phyloP scores from a whole-genome alignment of 2,113 vertebrate genomes.

The Connochaetes taurinus region DNA sequence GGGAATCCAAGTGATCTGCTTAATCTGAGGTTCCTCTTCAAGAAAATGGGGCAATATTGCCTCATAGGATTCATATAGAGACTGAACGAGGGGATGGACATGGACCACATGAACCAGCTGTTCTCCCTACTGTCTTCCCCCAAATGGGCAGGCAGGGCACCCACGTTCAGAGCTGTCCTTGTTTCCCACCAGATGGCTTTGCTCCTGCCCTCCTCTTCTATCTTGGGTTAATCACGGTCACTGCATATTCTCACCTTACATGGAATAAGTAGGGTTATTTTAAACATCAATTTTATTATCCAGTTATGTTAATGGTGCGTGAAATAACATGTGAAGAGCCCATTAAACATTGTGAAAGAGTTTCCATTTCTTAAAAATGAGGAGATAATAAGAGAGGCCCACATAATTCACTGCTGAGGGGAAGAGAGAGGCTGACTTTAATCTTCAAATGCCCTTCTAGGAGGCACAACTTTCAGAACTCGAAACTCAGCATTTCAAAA shows the following conservation, averaged over 20 bases:
- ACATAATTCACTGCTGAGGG: conserved; percentile 35
- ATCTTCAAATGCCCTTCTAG: conserved; percentile 45
- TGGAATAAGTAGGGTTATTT: conserved; percentile 47
- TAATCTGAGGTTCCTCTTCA: neutral
- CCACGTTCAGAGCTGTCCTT: neutral
- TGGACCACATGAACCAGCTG: neutral
- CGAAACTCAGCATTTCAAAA: neutral
- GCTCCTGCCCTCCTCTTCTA: neutral
- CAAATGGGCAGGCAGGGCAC: neutral
- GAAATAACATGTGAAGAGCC: conserved; percentile 69
- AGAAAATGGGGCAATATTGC: neutral
- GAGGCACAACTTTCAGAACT: neutral
- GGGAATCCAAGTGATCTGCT: neutral
- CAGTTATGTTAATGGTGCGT: conserved; percentile 61
- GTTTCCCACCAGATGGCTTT: neutral
- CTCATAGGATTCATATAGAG: neutral
- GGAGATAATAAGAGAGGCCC: conserved; percentile 39
- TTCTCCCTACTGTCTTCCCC: neutral
- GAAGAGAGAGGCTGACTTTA: conserved; percentile 44
- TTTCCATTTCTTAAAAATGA: conserved; percentile 64
- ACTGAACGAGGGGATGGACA: neutral
- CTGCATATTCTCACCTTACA: conserved; percentile 17
- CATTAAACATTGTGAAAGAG: conserved; percentile 66
- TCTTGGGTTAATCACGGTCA: conserved; percentile 11
- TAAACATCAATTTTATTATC: conserved; percentile 69